Conservation (phyloP, 2,888 invertebrate genomes). For the Tetragonula carbonaria region DNA sequence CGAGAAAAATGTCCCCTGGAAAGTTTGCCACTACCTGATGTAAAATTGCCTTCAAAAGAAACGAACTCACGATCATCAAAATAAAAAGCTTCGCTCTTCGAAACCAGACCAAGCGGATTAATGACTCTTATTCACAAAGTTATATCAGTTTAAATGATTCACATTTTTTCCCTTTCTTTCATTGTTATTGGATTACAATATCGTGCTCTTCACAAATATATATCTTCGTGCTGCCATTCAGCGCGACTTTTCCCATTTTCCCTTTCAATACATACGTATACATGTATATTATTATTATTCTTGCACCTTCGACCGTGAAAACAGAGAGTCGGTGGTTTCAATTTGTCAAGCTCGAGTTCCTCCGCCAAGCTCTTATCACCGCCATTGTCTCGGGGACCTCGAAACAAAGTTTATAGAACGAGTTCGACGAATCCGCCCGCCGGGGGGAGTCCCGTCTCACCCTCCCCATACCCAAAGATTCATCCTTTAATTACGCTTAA, state of each 20-base stretch:
- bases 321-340: neutral
- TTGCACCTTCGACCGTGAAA: neutral
- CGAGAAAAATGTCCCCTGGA: too few relatives aligned
- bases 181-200: too few relatives aligned
- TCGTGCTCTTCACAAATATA: too few relatives aligned
- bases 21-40: too few relatives aligned
- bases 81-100: too few relatives aligned
- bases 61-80: too few relatives aligned
- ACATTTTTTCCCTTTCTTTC: too few relatives aligned
- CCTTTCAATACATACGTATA: too few relatives aligned
- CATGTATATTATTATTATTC: neutral
- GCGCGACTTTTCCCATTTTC: neutral
- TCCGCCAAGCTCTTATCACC: neutral
- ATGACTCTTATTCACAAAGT: too few relatives aligned
- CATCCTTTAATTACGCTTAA: conserved; percentile 1
- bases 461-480: neutral
- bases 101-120: too few relatives aligned
- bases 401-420: neutral
- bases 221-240: neutral
- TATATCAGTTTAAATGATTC: too few relatives aligned
- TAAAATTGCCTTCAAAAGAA: too few relatives aligned
- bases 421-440: neutral
- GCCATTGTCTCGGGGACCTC: conserved; percentile 1
- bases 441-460: neutral
- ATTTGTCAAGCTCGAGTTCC: neutral